Base-by-base conservation (phyloP, 2,888 invertebrate species). In the Poecilus cupreus region DNA sequence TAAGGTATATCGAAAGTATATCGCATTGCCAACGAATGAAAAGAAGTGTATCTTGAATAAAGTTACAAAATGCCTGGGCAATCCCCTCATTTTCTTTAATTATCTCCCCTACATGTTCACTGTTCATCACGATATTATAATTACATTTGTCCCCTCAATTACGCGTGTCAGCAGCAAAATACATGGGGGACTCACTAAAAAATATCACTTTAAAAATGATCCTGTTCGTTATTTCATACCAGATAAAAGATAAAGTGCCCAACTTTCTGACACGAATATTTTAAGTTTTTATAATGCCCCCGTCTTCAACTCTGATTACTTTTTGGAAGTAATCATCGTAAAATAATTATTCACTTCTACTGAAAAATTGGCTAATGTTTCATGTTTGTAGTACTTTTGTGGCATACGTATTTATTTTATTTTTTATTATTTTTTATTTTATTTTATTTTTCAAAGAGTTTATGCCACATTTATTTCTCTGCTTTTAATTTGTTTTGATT, bases 131-230 rank as follows among this genome's bases (percentile, higher is more conserved):
- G 85, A 85, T 86, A 86, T 87, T 86, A 87, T 87, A 87, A 87
- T 87, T 87, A 85, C 87, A 86, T 87, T 87, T 87, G 87, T 86
- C 86, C 86, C 86, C 84, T 86, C 86, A 87, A 87, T 88, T 88
- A 87, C 86, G 85, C 86, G 84, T 85, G 87, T 86, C 86, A 87
- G 82, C 85, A 86, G 86, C 84, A 86, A 80, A 80, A 80, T 75
- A 85, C 84, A 85, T 84, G 85, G 83, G 85, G 83, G 49, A 51
- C 37, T 83, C 85, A 84, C 85, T 81, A 84, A 83, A 54, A 60
- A 84, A 82, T 81, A 84, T 84, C 83, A 83, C 83, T 84, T 82
- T 83, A 82, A 83, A 83, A 83, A 83, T 83, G 84, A 85, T 84
- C 83, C 83, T 83, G 82, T 83, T 83, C 80, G 83, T 82, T 84